Evolutionary conservation across 2,888 invertebrate species (phyloP).

Genomic region (Caenorhabditis sinica): DNA sequence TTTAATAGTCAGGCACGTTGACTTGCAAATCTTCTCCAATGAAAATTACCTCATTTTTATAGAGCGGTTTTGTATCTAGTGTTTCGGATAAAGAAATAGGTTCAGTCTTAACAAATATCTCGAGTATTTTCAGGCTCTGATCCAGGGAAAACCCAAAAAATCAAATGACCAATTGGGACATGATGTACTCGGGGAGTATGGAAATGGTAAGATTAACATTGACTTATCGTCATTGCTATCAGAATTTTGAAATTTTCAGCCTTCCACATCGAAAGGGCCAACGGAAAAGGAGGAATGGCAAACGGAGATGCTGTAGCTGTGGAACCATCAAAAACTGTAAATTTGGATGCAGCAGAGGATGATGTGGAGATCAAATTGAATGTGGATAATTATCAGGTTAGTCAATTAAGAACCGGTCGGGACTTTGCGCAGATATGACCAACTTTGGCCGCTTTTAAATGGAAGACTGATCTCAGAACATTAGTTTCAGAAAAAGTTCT

Average conservation of each 20-base stretch:
- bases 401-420: neutral
- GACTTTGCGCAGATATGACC: neutral
- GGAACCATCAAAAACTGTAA: constrained; percentile 76
- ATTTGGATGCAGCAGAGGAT: constrained; percentile 58
- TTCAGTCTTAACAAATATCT: neutral
- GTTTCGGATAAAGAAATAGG: too few species aligned
- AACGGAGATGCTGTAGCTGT: constrained; percentile 70
- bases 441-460: too few species aligned
- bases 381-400: constrained; percentile 66
- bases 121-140: constrained; percentile 64
- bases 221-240: neutral
- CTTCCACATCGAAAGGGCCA: constrained; percentile 80
- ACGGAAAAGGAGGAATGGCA: constrained; percentile 43
- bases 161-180: constrained; percentile 64
- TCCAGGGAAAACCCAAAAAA: constrained; percentile 54
- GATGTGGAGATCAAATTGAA: constrained; percentile 70
- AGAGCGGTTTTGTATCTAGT: too few species aligned
- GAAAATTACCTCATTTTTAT: too few species aligned
- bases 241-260: constrained; percentile 69
- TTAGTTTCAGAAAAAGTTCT: constrained; percentile 4
- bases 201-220: constrained; percentile 69
- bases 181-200: constrained; percentile 74
- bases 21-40: too few species aligned
- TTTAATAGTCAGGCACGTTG: too few species aligned
- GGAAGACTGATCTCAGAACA: too few species aligned